Conservation (phyloP, 1,140 invertebrate species). For the Luehdorfia chinensis region DNA sequence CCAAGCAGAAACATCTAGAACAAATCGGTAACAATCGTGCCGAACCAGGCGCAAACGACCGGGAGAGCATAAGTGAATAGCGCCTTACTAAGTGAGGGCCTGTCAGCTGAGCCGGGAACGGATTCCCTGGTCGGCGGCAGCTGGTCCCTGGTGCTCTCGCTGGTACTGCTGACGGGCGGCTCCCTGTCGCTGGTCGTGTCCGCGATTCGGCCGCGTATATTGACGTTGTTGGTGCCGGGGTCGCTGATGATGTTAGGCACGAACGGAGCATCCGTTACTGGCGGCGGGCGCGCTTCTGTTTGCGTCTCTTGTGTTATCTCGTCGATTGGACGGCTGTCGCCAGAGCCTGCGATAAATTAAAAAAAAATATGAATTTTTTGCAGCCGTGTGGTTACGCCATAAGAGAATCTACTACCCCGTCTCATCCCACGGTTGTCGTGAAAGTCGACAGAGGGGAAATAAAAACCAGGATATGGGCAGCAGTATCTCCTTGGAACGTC, state of each 20-base stretch:
- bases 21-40: conserved; percentile 86
- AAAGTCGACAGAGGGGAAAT: no score
- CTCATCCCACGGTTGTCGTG: no score
- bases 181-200: conserved; percentile 15
- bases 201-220: conserved; percentile 20
- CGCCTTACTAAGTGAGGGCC: conserved; percentile 80
- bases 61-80: conserved; percentile 86
- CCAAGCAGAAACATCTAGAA: conserved; percentile 78
- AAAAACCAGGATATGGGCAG: no score
- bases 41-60: conserved; percentile 90
- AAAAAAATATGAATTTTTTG: not conserved
- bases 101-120: conserved; percentile 39
- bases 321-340: conserved; percentile 34
- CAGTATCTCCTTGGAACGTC: no score
- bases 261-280: conserved; percentile 36
- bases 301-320: conserved; percentile 26
- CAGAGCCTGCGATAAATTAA: conserved; percentile 50
- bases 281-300: conserved; percentile 23
- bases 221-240: conserved; percentile 39
- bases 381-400: no score
- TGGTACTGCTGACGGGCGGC: not conserved
- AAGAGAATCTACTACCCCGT: no score
- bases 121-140: conserved; percentile 23
- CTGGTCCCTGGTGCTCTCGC: conserved; percentile 16
- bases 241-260: conserved; percentile 37